Evolutionary conservation across 2,113 vertebrate species (phyloP), one percentile per base, ranked within the genome.

Genomic region (Agelaius phoeniceus): DNA sequence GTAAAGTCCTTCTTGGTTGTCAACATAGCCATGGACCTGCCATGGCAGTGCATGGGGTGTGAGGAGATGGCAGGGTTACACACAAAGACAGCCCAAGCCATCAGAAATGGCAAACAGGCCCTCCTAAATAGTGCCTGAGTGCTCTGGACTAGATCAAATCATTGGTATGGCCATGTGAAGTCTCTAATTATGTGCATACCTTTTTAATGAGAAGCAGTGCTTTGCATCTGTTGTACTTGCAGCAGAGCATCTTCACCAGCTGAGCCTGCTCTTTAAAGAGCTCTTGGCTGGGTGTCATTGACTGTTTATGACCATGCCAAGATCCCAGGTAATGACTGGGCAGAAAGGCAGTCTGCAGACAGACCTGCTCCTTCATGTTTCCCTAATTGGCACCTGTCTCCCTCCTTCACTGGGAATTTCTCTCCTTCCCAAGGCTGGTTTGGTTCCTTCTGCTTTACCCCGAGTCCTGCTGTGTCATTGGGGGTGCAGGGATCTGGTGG

Each of bases 181-280:
- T 95, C 96, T 98, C 85, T 98, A 96, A 97, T 98, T 97, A 97
- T 23, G 9, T 35, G 71, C 84, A 84, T 97, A 93, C 90, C 92
- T 93, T 46, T 90, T 95, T 97, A 97, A 97, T 98, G 97, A 97
- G 96, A 96, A 97, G 96, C 93, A 95, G 73, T 92, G 91, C 87
- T 95, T 97, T 94, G 77, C 93, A 69, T 94, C 65, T 95, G 77
- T 51, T 63, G 66, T 96, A 91, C 94, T 96, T 85, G 71, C 83
- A 94, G 71, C 96, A 90, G 89, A 92, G 72, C 89, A 94, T 96
- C 95, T 95, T 91, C 37, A 43, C 73, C 94, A 93, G 96, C 93
- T 87, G 61, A 51, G 79, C 77, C 77, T 87, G 85, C 80, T 96
- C 84, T 94, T 96, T 68, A 87, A 92, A 95, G 88, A 93, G 74